These are phyloP conservation scores for Alcis repandata DNA, from an alignment of 2,888 invertebrate genomes.

Conservation along the genomic window DNA sequence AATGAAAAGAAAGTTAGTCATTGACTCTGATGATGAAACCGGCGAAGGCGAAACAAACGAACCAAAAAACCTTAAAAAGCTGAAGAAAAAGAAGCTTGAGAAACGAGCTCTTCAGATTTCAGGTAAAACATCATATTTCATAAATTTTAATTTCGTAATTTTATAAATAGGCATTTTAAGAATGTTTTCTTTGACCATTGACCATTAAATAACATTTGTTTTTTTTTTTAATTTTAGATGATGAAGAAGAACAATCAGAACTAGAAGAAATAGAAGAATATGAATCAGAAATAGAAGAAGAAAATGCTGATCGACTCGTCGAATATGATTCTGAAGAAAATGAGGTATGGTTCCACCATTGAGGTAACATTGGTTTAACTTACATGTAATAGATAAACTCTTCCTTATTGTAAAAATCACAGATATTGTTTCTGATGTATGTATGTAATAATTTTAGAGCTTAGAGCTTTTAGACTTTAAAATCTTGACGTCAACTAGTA, in stretches of 20 bases:
- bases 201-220: background rate
- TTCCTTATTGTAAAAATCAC: too few species aligned
- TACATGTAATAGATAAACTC: too few species aligned
- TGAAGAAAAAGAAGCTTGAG: slow-evolving; percentile 70
- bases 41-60: slow-evolving; percentile 47
- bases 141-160: background rate
- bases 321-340: slow-evolving; percentile 96
- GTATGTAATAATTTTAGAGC: too few species aligned
- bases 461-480: too few species aligned
- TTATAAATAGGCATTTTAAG: background rate
- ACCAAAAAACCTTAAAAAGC: slow-evolving; percentile 68
- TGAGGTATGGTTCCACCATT: slow-evolving; percentile 80
- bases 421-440: too few species aligned
- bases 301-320: slow-evolving; percentile 76
- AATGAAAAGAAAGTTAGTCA: slow-evolving; percentile 71
- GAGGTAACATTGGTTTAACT: too few species aligned
- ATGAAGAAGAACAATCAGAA: slow-evolving; percentile 69
- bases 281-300: slow-evolving; percentile 64
- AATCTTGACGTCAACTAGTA: too few species aligned
- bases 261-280: slow-evolving; percentile 68
- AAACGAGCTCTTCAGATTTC: slow-evolving; percentile 77
- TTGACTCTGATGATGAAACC: slow-evolving; percentile 78
- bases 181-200: too few species aligned
- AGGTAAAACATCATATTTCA: slow-evolving; percentile 57
- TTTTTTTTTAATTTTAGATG: slow-evolving; percentile 54